Conservation (phyloP, 2,797 vertebrate species). For the Centroberyx gerrardi region DNA sequence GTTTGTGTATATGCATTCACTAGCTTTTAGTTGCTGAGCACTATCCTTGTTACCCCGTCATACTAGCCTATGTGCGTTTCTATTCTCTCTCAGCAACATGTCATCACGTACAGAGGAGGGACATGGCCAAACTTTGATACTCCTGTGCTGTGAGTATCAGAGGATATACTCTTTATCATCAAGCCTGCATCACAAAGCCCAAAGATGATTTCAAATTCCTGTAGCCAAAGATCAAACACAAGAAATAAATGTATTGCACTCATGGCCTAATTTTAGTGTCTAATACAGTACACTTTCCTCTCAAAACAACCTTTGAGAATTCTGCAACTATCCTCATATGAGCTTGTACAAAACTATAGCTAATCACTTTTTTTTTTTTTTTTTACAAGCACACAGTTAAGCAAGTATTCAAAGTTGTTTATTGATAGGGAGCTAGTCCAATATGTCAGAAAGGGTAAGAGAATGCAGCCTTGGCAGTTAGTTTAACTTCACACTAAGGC, state of each 20-base stretch:
- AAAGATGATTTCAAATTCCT: neutral
- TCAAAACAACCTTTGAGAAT: constrained; percentile 13
- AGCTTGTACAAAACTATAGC: constrained; percentile 25
- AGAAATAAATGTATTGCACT: constrained; percentile 43
- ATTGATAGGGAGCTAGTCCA: constrained; percentile 19
- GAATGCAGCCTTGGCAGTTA: constrained; percentile 21
- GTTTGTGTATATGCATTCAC: constrained; percentile 72
- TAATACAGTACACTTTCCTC: constrained; percentile 14
- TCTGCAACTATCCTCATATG: constrained; percentile 1
- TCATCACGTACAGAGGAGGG: constrained; percentile 62
- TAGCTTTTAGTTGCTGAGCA: constrained; percentile 74
- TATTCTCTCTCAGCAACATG: constrained; percentile 26
- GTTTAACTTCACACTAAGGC: constrained; percentile 36
- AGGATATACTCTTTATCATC: neutral
- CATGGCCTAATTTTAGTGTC: constrained; percentile 3
- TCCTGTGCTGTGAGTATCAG: neutral
- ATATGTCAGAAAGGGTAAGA: neutral
- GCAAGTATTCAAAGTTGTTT: constrained; percentile 25
- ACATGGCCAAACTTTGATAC: constrained; percentile 69
- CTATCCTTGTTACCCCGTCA: constrained; percentile 55
- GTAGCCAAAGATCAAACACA: constrained; percentile 9
- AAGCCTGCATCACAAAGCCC: neutral
- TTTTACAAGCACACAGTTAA: constrained; percentile 30
- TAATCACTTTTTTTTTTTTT: neutral
- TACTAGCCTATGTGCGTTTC: constrained; percentile 31